Conservation (phyloP, 2,797 vertebrate genomes). For the Anabacerthia variegaticeps region DNA sequence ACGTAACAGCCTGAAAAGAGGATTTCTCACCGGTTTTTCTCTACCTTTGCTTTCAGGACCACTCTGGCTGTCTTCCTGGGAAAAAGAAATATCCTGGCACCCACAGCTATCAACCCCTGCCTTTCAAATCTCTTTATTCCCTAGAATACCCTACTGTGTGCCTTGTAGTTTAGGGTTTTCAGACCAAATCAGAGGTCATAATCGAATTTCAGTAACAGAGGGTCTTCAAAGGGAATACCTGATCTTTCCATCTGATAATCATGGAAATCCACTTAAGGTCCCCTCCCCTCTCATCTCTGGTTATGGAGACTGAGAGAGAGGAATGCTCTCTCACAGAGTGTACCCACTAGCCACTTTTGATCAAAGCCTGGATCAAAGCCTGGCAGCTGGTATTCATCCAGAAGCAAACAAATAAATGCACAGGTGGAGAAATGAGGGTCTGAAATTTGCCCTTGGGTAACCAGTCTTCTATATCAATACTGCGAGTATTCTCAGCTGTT, state of each 20-base stretch:
- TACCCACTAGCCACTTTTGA: background rate
- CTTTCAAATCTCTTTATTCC: background rate
- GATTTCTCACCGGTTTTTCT: background rate
- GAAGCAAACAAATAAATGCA: background rate
- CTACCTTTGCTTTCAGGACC: background rate
- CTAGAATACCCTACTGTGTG: background rate
- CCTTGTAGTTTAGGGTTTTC: background rate
- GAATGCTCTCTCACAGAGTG: background rate
- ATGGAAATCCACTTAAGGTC: background rate
- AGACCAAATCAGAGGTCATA: background rate
- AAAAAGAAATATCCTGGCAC: background rate
- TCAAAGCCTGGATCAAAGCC: constrained; percentile 44
- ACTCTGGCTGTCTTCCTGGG: background rate
- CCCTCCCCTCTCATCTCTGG: background rate
- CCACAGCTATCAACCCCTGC: background rate
- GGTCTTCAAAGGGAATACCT: constrained; percentile 4
- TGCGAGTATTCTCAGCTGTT: constrained; percentile 3
- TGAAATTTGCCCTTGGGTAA: constrained; percentile 21
- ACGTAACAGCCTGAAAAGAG: background rate
- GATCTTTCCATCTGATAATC: background rate
- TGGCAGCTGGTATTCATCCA: background rate
- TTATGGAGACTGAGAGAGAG: background rate
- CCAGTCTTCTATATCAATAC: background rate
- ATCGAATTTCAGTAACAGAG: background rate
- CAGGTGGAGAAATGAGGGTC: constrained; percentile 6